Evolutionary conservation across 1,140 invertebrate genomes (phyloP).

Genomic region (Antheraea mylitta): DNA sequence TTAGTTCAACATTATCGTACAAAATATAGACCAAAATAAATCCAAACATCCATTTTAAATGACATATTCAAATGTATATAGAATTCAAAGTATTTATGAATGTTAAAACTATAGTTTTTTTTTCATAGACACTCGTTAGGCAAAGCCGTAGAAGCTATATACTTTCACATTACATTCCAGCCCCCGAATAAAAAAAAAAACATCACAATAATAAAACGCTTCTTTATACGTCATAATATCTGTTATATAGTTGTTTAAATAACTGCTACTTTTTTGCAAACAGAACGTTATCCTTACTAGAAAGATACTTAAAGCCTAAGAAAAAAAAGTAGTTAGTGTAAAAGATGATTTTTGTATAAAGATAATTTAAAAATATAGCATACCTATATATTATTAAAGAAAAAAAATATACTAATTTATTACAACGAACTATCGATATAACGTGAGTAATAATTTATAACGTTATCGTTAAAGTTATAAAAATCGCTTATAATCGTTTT

Average conservation of each 20-base stretch:
- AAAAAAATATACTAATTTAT: conserved; percentile 55
- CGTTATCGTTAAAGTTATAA: conserved; percentile 43
- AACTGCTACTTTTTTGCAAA: conserved; percentile 27
- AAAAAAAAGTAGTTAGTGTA: conserved; percentile 58
- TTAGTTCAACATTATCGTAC: conserved; percentile 67
- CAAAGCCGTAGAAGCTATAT: conserved; percentile 66
- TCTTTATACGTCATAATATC: conserved; percentile 13
- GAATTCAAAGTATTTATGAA: conserved; percentile 50
- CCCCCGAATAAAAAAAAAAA: conserved; percentile 8
- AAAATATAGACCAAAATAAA: conserved; percentile 70
- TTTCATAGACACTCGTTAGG: conserved; percentile 40
- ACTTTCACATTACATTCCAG: conserved; percentile 50
- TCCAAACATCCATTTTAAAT: conserved; percentile 48
- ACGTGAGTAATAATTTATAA: conserved; percentile 41
- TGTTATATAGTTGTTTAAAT: conserved; percentile 43
- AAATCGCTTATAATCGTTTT: conserved; percentile 18
- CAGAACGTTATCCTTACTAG: conserved; percentile 12
- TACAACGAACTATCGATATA: conserved; percentile 69
- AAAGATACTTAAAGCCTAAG: conserved; percentile 49
- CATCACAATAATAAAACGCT: conserved; percentile 22
- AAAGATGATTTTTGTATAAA: conserved; percentile 43
- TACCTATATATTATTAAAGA: conserved; percentile 17
- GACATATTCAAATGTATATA: conserved; percentile 36
- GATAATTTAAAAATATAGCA: conserved; percentile 35
- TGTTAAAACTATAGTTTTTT: conserved; percentile 45